Percentiles rank a stretch among this genome's conserved stretches.
phyloP scores from a whole-genome alignment of 1,140 invertebrate genomes.

The Drosophila equinoxialis region DNA sequence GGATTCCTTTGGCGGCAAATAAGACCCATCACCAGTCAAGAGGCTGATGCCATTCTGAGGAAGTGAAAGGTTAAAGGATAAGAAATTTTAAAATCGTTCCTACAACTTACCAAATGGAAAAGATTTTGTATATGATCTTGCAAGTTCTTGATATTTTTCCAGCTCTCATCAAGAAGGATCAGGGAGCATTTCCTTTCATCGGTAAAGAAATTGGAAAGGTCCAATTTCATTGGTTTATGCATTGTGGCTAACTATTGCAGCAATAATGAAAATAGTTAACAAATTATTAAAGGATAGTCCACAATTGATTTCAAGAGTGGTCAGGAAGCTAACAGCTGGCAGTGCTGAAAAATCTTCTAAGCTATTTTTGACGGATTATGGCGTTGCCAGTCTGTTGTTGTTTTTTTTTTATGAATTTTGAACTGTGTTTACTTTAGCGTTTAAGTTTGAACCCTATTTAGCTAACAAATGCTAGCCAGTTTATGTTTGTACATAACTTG shows the following conservation, averaged over 20 bases:
- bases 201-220: conserved; percentile 61
- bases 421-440: no score
- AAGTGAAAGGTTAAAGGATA: background rate
- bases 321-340: no score
- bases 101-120: conserved; percentile 42
- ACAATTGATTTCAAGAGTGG: no score
- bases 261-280: background rate
- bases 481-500: no score
- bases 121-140: conserved; percentile 65
- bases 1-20: conserved; percentile 59
- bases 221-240: conserved; percentile 60
- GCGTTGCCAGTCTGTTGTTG: no score
- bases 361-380: no score
- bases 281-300: no score
- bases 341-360: no score
- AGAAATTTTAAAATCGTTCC: background rate
- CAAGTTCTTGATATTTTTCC: conserved; percentile 55
- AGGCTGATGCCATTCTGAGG: conserved; percentile 51
- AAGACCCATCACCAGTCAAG: conserved; percentile 59
- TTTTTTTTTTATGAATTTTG: no score
- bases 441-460: no score
- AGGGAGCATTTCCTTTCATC: conserved; percentile 49
- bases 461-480: no score
- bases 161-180: conserved; percentile 42
- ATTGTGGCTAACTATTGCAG: conserved; percentile 23